Base-by-base conservation (phyloP, 2,797 vertebrate species). In the Coilia nasus region DNA sequence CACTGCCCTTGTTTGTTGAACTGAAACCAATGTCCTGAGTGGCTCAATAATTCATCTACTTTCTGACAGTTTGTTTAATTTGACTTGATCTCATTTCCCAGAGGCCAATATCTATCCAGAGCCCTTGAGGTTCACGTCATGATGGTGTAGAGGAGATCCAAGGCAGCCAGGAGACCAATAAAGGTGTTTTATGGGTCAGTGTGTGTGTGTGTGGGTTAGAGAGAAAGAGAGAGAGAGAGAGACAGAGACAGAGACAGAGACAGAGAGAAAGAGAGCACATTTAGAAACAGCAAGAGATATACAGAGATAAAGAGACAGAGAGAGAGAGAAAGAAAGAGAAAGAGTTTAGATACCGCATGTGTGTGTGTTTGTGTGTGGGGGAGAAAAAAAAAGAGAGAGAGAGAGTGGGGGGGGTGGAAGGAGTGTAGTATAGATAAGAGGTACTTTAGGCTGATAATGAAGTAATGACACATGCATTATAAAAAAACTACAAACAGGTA, bases 41-140 rank as follows among this genome's bases (percentile, higher is more conserved):
- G 28, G 67, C 67, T 71, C 67, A 71, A 71, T 71, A 71, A 71
- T 71, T 71, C 67, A 35, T 71, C 67, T 14, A 35, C 67, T 71
- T 71, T 71, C 17, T 71, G 14, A 71, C 67, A 17, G 67, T 71
- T 71, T 71, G 67, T 71, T 71, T 71, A 71, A 71, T 71, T 35
- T 71, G 67, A 71, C 10, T 28, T 71, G 67, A 71, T 71, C 67
- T 14, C 28, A 71, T 71, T 71, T 71, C 28, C 67, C 28, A 31
- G 67, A 35, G 67, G 67, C 67, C 31, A 71, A 35, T 71, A 35
- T 31, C 67, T 71, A 35, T 31, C 67, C 67, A 17, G 14, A 28
- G 31, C 67, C 67, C 67, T 35, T 35, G 67, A 35, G 14, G 28
- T 35, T 17, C 1, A 28, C 6, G 31, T 78, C 12, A 41, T 19